Base-by-base conservation (phyloP, 2,797 vertebrate genomes). In the Pachyuromys duprasi region DNA sequence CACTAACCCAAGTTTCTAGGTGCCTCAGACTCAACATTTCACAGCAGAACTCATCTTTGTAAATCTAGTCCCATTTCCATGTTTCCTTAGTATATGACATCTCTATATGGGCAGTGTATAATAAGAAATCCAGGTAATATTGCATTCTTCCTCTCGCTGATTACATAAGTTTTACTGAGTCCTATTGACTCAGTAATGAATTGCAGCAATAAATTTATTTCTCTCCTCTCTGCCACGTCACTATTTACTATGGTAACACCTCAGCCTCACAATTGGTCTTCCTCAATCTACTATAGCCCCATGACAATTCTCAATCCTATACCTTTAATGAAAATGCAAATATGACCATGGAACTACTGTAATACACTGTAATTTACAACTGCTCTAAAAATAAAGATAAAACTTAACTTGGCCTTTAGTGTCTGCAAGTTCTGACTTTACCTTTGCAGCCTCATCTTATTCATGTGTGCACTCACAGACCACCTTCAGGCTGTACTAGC, bases 351-450 rank as follows among this genome's bases (percentile, higher is more conserved):
- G 63, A 82, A 91, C 20, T 17, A 82, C 69, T 63, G 17, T 14
- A 45, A 90, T 17, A 84, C 17, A 90, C 49, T 75, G 33, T 12
- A 72, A n/a, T 69, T 89, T 91, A 28, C 45, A 92, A 83, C 33
- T 83, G 33, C n/a, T 67, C 62, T 82, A 87, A 89, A 86, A 82
- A 70, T 72, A 76, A 81, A 87, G 53, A 74, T 49, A 92, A 86
- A 84, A 70, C 26, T 93, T 86, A 75, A 75, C n/a, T 60, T 75
- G 63, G 26, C 7, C 20, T 26, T 82, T 22, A 79, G 69, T 82
- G 49, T 24, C 80, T 93, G 14, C 28, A 94, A 36, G 88, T 86
- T 91, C 39, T 86, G n/a, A 76, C 28, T 49, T 90, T 75, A 45
- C 14, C 36, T 65, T 75, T 62, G 57, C 4, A 45, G 62, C 26